Base-by-base conservation (phyloP, 1,140 invertebrate genomes). In the Diprion similis region DNA sequence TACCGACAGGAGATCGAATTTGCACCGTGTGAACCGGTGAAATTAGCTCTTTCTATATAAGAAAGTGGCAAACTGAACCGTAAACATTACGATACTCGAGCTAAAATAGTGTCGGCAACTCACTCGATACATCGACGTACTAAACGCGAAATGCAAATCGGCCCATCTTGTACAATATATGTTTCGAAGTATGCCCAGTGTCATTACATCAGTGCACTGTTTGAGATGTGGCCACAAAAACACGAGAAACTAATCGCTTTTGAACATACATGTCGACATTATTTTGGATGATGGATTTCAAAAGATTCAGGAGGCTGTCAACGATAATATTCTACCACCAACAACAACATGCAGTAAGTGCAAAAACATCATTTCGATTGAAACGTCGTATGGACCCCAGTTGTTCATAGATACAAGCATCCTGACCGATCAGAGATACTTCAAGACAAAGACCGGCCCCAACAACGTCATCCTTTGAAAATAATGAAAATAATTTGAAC, bases 341-440 rank as follows among this genome's bases (percentile, higher is more conserved):
- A n/a, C n/a, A n/a, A n/a, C n/a, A n/a, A n/a, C n/a, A n/a, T n/a
- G n/a, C n/a, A 68, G 7, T 15, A 47, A 71, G 4, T 71, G 70
- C 37, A 71, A 18, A 51, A 71, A 51, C 9, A 15, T 1, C 7
- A 19, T 51, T 48, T 1, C 70, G 37, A 51, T 71, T 17, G 48
- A 71, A 48, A 48, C 70, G 46, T 71, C 70, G 46, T 71, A 71
- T 51, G 70, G 46, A 48, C 46, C 45, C 46, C 70, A 71, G 11
- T 71, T 71, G 70, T 71, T 71, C 46, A 8, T 71, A 8, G 70
- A 71, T 51, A 71, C 70, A 47, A 71, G 70, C 46, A 18, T 71
- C 18, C 46, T 71, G 15, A 71, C 70, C 1, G 70, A 47, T 51
- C 70, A 46, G 10, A 48, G 13, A 19, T 71, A 71, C n/a, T 48